Percentiles rank a stretch among this genome's conserved stretches.
phyloP scores from a whole-genome alignment of 2,888 invertebrate genomes.

The Torymus aiolomorphi region DNA sequence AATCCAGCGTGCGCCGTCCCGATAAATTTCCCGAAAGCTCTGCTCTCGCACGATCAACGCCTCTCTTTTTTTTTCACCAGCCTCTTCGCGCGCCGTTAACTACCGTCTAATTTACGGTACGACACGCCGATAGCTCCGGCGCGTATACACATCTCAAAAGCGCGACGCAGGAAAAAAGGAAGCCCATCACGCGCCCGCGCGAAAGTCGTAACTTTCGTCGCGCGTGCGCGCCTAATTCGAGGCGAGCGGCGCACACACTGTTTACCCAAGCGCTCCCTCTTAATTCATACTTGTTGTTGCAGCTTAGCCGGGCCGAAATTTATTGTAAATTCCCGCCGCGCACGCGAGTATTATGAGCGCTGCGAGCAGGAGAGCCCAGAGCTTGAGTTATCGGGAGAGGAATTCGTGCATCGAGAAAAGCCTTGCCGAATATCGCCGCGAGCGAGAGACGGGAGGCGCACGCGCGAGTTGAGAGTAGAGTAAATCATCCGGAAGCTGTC shows the following conservation, averaged over 20 bases:
- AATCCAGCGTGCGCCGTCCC: too few species aligned
- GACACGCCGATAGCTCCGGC: neutral
- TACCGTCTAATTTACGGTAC: constrained; percentile 18
- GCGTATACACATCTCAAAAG: neutral
- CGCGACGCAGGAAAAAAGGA: neutral
- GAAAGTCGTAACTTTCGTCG: constrained; percentile 40
- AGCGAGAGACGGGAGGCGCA: neutral
- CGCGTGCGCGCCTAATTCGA: constrained; percentile 70
- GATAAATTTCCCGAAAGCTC: too few species aligned
- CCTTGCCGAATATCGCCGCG: too few species aligned
- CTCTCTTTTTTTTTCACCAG: neutral
- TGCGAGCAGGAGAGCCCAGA: too few species aligned
- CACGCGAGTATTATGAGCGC: too few species aligned
- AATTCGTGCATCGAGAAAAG: too few species aligned
- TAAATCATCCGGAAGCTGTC: constrained; percentile 50
- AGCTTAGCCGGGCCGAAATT: constrained; percentile 72
- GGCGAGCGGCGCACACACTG: constrained; percentile 54
- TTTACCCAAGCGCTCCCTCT: constrained; percentile 74
- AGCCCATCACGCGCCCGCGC: neutral
- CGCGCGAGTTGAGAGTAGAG: neutral
- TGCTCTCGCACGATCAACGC: too few species aligned
- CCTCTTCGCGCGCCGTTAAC: neutral
- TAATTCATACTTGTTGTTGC: constrained; percentile 76
- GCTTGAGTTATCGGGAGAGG: too few species aligned
- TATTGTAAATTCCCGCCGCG: constrained; percentile 72